These are phyloP conservation scores for Drosophila neonasuta DNA, from an alignment of 2,888 invertebrate species.

Conservation along the genomic window DNA sequence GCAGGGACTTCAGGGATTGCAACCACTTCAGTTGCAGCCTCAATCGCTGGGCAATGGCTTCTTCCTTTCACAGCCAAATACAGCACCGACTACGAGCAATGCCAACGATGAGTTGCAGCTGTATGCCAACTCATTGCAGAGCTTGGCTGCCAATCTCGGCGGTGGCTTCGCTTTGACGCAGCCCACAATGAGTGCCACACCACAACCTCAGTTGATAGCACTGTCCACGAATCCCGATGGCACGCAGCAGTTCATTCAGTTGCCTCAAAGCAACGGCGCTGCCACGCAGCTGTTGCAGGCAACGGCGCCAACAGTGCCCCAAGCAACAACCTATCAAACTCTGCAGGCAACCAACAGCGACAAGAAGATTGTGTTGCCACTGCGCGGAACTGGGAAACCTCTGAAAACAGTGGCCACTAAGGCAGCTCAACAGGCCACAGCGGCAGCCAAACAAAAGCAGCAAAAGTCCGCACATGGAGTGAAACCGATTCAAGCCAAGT, in stretches of 20 bases:
- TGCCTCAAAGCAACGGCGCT: constrained; percentile 56
- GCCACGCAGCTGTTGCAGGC: constrained; percentile 50
- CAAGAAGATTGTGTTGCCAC: constrained; percentile 75
- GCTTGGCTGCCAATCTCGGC: constrained; percentile 75
- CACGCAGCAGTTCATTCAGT: constrained; percentile 77
- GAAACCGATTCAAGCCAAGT: constrained; percentile 78
- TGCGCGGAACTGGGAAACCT: constrained; percentile 66
- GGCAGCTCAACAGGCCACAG: constrained; percentile 71
- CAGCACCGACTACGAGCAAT: constrained; percentile 32
- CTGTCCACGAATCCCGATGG: constrained; percentile 77
- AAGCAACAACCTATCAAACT: constrained; percentile 66
- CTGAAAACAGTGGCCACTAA: constrained; percentile 76
- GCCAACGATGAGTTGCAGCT: constrained; percentile 73
- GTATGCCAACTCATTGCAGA: constrained; percentile 77
- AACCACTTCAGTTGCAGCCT: constrained; percentile 71
- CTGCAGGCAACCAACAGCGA: constrained; percentile 75
- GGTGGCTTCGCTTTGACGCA: constrained; percentile 77
- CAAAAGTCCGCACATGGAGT: too few species aligned
- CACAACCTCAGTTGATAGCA: constrained; percentile 76
- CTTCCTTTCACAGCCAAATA: constrained; percentile 72
- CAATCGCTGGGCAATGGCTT: constrained; percentile 77
- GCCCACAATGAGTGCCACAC: constrained; percentile 44
- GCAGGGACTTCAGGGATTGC: constrained; percentile 58
- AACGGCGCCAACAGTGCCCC: constrained; percentile 38
- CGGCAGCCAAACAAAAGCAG: too few species aligned